Percentiles rank a stretch among this genome's conserved stretches.
Evolutionary conservation across 2,113 vertebrate genomes (phyloP).

Genomic region (Misgurnus mizolepis): DNA sequence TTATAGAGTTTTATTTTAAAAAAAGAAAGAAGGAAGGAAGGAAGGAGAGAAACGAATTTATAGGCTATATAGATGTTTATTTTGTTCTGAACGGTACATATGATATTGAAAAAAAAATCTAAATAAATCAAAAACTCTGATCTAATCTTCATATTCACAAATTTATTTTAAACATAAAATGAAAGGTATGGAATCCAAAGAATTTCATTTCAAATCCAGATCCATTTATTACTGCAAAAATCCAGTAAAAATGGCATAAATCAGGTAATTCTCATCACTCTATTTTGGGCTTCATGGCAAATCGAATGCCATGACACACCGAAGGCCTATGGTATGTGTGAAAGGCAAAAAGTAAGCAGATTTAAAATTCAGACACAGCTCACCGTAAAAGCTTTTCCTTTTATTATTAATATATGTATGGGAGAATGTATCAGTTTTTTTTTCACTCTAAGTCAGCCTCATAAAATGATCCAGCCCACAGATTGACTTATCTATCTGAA

Average conservation of each 20-base stretch:
- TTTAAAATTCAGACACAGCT: slow-evolving; percentile 49
- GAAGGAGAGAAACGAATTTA: slow-evolving; percentile 65
- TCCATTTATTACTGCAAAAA: not conserved
- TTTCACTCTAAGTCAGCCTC: slow-evolving; percentile 51
- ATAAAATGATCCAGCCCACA: slow-evolving; percentile 69
- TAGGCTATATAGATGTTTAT: slow-evolving; percentile 72
- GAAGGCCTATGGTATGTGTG: not conserved
- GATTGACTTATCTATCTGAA: slow-evolving; percentile 79
- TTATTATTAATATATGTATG: slow-evolving; percentile 53
- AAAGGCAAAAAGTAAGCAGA: slow-evolving; percentile 16
- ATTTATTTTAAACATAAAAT: slow-evolving; percentile 14
- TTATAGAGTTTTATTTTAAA: slow-evolving; percentile 75
- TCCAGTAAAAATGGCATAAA: not conserved
- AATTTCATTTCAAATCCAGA: not conserved
- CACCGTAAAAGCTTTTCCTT: slow-evolving; percentile 46
- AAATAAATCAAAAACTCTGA: slow-evolving; percentile 40
- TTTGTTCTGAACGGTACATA: slow-evolving; percentile 69
- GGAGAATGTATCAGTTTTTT: slow-evolving; percentile 47
- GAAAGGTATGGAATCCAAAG: not conserved
- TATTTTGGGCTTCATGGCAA: not conserved
- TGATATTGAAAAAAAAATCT: slow-evolving; percentile 47
- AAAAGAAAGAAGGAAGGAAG: slow-evolving; percentile 3
- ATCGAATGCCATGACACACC: slow-evolving; percentile 1
- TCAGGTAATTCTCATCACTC: not conserved
- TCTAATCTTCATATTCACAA: slow-evolving; percentile 13